Evolutionary conservation across 23 tunicate genomes (phyloP), one percentile per base, ranked within the genome.

Genomic region (Pegea sp.): DNA sequence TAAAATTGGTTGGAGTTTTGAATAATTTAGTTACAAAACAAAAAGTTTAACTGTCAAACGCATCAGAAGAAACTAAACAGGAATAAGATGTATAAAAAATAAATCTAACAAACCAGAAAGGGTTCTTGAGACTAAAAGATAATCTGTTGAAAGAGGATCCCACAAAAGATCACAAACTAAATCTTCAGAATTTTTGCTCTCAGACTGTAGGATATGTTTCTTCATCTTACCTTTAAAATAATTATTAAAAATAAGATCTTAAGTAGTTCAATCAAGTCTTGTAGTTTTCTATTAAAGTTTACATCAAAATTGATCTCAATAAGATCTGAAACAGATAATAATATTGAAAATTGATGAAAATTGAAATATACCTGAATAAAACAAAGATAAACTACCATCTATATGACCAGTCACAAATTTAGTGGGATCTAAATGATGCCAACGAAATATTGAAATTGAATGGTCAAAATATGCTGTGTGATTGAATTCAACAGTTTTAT

Each of bases 71-170:
- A n/a, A n/a, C n/a, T n/a, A n/a, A n/a, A n/a, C n/a, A n/a, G n/a
- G n/a, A n/a, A n/a, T n/a, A n/a, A n/a, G n/a, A n/a, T n/a, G n/a
- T n/a, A n/a, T n/a, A n/a, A n/a, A n/a, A n/a, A n/a, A n/a, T 50
- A 50, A 50, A n/a, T 8, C 22, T 31, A 19, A 21, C 56, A 28
- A 27, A 75, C 86, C 88, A 44, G 95, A 24, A 27, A 55, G 44
- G 51, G 67, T 67, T 30, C 79, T 71, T 29, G 76, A 64, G 5
- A 74, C 81, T 29, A 84, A 72, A 23, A 84, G 56, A 58, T 84
- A 84, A 58, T 84, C 95, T 27, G 57, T 22, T 3, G 84, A 73
- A 8, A 84, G 65, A 42, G 95, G 95, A 59, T 84, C 95, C 95
- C 95, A 84, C 30, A 56, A 30, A 5, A 69, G 58, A 48, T 44